Percentiles rank a stretch among this genome's conserved stretches.
Evolutionary conservation across 2,113 vertebrate species (phyloP).

Genomic region (Zapornia atra): DNA sequence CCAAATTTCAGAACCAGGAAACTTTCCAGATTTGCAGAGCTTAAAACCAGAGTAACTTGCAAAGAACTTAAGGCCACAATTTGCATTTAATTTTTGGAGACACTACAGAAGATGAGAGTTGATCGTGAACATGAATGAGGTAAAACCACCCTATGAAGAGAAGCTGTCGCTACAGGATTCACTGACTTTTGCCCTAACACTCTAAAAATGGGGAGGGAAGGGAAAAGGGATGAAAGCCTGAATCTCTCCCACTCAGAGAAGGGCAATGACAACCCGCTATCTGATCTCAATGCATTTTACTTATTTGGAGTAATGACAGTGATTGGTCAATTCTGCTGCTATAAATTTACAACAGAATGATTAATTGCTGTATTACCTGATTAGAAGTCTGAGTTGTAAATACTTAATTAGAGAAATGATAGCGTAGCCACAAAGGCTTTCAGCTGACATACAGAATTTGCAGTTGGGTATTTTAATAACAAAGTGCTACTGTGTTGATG

Average conservation of each 20-base stretch:
- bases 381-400: not conserved
- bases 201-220: not conserved
- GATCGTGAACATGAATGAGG: not conserved
- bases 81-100: not conserved
- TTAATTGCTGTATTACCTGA: not conserved
- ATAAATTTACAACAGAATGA: not conserved
- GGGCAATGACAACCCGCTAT: not conserved
- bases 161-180: not conserved
- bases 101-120: not conserved
- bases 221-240: not conserved
- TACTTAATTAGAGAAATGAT: not conserved
- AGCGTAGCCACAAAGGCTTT: not conserved
- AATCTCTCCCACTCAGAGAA: slow-evolving; percentile 32
- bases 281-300: not conserved
- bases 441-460: not conserved
- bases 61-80: not conserved
- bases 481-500: not conserved
- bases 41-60: not conserved
- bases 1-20: not conserved
- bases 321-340: not conserved
- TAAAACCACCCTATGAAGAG: not conserved
- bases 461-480: not conserved
- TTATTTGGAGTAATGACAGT: not conserved
- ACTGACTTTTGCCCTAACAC: not conserved
- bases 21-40: not conserved